phyloP scores from a whole-genome alignment of 2,113 vertebrate genomes.

The Burhinus oedicnemus region DNA sequence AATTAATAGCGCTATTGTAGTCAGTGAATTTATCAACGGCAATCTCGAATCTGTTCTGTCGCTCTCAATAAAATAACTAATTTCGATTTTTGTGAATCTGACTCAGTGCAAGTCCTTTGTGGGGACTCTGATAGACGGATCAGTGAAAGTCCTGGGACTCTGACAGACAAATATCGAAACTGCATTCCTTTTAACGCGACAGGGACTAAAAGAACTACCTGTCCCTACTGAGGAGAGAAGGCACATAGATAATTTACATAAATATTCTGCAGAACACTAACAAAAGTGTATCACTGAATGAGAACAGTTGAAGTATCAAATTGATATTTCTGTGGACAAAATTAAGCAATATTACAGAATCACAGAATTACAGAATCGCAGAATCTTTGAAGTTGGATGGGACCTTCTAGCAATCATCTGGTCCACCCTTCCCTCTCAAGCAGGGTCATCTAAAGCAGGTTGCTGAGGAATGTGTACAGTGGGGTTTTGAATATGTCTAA shows the following conservation, averaged over 20 bases:
- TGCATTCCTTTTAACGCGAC: too few species aligned
- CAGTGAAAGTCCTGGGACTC: too few species aligned
- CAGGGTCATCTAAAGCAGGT: neutral
- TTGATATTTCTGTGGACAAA: neutral
- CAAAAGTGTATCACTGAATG: neutral
- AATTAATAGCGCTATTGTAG: too few species aligned
- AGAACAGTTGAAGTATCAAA: neutral
- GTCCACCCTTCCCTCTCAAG: neutral
- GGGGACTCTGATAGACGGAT: too few species aligned
- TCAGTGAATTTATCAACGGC: too few species aligned
- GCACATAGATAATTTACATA: neutral
- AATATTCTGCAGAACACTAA: neutral
- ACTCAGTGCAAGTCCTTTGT: too few species aligned
- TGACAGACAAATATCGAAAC: too few species aligned
- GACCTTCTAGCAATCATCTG: neutral
- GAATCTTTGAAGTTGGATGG: neutral
- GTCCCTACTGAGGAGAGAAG: neutral
- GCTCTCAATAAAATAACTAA: too few species aligned
- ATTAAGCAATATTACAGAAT: neutral
- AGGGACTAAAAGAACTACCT: accelerated
- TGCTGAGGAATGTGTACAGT: neutral
- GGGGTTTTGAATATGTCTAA: neutral
- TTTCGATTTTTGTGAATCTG: too few species aligned
- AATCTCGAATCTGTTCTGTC: too few species aligned
- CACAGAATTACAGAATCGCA: neutral